phyloP scores from a whole-genome alignment of 2,888 invertebrate genomes.

The Rhamnusium bicolor region DNA sequence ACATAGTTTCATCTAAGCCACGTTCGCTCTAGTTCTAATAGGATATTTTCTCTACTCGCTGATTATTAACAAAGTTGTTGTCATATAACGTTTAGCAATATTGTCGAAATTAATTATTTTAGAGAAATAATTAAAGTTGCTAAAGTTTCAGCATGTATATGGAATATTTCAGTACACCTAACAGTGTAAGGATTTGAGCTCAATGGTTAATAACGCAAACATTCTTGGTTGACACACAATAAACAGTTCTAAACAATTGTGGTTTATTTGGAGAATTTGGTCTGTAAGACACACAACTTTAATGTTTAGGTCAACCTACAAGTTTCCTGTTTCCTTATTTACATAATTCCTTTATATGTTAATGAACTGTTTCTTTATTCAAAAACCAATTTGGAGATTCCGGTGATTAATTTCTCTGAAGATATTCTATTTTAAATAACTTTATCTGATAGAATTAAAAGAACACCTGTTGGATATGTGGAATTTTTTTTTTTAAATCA shows the following conservation, averaged over 20 bases:
- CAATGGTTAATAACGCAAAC: conserved; percentile 18
- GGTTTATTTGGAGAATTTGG: conserved; percentile 11
- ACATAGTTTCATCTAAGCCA: not conserved
- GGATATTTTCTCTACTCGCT: not conserved
- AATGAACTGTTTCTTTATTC: conserved; percentile 35
- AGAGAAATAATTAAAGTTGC: conserved; percentile 27
- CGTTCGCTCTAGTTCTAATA: not conserved
- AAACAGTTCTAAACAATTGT: not conserved
- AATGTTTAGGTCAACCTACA: conserved; percentile 40
- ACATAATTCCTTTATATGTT: conserved; percentile 39
- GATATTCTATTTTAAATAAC: too few relatives aligned
- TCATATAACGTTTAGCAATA: conserved; percentile 23
- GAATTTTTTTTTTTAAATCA: too few relatives aligned
- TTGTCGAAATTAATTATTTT: conserved; percentile 32
- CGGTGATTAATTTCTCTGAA: too few relatives aligned
- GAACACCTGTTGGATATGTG: too few relatives aligned
- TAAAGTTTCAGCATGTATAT: conserved; percentile 17
- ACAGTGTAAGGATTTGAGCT: conserved; percentile 10
- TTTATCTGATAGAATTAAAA: too few relatives aligned
- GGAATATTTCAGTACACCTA: conserved; percentile 29
- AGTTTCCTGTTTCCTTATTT: conserved; percentile 40
- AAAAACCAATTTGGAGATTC: too few relatives aligned
- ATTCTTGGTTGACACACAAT: conserved; percentile 4
- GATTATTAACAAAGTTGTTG: conserved; percentile 34
- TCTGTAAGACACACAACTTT: conserved; percentile 23